Evolutionary conservation across 2,888 invertebrate genomes (phyloP), one percentile per base, ranked within the genome.

Genomic region (Caenorhabditis zanzibari): DNA sequence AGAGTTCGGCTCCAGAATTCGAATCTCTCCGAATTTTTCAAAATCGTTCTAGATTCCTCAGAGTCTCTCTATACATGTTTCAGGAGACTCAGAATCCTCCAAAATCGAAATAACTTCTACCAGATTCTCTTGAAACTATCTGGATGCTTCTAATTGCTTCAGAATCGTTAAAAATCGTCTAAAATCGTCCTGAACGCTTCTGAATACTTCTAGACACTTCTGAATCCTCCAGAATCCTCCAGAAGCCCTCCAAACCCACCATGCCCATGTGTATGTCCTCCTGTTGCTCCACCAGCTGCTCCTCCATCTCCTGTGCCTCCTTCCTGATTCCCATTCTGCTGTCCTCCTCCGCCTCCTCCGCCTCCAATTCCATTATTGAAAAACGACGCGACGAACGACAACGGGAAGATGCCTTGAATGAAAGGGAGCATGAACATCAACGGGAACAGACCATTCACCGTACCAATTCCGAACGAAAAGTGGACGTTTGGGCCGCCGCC

Each of bases 401-500:
- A 82, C 16, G 92, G 92, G 81, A 92, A 92, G 64, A 85, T 82
- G 41, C 86, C 85, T 85, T 54, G 74, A 81, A 63, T 64, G 19
- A 71, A 38, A 28, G 69, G 69, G 38, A 77, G 54, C 69, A 77
- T 75, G 54, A 61, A 56, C 61, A 63, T 75, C 68, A 69, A 16
- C 35, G 69, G 61, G 24, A 64, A 24, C 44, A 68, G 38, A 9
- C 32, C 56, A 22, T 66, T 71, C 41, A 82, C 22, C 75, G 58
- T 73, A 84, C 88, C 88, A 59, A 92, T 92, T 79, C 92, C 92
- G 63, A 92, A 86, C 12, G 91, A 91, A 63, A 92, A 92, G 58
- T 92, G 92, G 26, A 92, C 89, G 24, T 90, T 90, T n/a, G 86
- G 82, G 12, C 73, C 84, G 9, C 81, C 49, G 32, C 66, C 66